Evolutionary conservation across 2,888 invertebrate species (phyloP).

Genomic region (Onchidella celtica): DNA sequence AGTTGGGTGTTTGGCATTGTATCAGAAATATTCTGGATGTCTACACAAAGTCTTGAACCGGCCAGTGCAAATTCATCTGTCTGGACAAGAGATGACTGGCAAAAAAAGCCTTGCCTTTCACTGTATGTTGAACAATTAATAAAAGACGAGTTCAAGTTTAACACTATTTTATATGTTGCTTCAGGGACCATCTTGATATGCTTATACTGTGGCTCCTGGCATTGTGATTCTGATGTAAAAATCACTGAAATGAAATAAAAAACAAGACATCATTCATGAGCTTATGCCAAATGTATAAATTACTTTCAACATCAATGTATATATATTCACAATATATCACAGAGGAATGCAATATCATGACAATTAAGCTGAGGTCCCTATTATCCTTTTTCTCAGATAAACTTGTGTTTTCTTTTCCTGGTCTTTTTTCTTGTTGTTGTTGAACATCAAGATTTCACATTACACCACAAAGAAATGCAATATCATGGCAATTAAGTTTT

Average conservation of each 20-base stretch:
- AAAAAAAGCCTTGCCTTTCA: background rate
- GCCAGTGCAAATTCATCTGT: background rate
- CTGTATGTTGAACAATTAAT: background rate
- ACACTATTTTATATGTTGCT: background rate
- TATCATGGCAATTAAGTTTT: too few species aligned
- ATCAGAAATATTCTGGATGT: background rate
- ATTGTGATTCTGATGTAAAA: constrained; percentile 9
- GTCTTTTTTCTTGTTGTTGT: too few species aligned
- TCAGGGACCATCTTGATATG: background rate
- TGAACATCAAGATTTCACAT: too few species aligned
- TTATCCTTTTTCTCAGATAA: too few species aligned
- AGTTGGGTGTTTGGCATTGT: constrained; percentile 19
- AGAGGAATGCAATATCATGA: too few species aligned
- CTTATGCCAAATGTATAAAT: too few species aligned
- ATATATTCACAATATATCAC: too few species aligned
- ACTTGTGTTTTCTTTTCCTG: too few species aligned
- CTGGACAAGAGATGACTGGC: background rate
- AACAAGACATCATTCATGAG: too few species aligned
- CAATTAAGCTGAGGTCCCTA: too few species aligned
- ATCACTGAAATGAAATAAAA: constrained; percentile 10
- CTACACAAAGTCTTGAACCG: constrained; percentile 3
- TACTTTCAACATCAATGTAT: too few species aligned
- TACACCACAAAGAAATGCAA: too few species aligned
- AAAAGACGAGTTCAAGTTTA: background rate
- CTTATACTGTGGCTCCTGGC: background rate